Percentiles rank a stretch among this genome's conserved stretches.
Evolutionary conservation across 2,113 vertebrate species (phyloP).

Genomic region (Charina bottae): DNA sequence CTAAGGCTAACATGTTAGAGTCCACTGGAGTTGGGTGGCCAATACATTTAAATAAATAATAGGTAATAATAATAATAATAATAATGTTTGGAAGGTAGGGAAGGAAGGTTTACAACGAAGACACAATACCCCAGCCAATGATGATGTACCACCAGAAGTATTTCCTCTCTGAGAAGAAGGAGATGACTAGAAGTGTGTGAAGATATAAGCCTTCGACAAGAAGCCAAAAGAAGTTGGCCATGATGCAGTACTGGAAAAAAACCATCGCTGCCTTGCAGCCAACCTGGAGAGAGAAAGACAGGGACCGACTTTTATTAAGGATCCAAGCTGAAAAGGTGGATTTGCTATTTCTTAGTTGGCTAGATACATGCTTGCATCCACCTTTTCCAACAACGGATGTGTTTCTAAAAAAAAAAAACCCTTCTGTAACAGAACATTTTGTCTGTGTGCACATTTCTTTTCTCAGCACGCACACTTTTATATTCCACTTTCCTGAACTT

Average conservation of each 20-base stretch:
- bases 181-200: slow-evolving; percentile 89
- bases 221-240: slow-evolving; percentile 99
- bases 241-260: slow-evolving; percentile 95
- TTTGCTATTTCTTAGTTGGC: neutral
- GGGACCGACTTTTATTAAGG: neutral
- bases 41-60: neutral
- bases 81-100: neutral
- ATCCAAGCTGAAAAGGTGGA: neutral
- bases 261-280: slow-evolving; percentile 92
- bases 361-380: neutral
- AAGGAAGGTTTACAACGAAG: neutral
- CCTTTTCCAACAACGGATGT: neutral
- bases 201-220: slow-evolving; percentile 95
- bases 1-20: too few species aligned
- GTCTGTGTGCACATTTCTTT: too few species aligned
- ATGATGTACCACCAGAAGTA: slow-evolving; percentile 98
- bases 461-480: too few species aligned
- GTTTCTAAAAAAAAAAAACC: neutral
- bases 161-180: slow-evolving; percentile 96
- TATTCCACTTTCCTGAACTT: too few species aligned
- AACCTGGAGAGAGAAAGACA: slow-evolving; percentile 73
- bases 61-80: neutral
- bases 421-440: neutral
- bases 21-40: too few species aligned
- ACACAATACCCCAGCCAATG: slow-evolving; percentile 90